Conservation (phyloP, 2,888 invertebrate species). For the Netelia melanura region DNA sequence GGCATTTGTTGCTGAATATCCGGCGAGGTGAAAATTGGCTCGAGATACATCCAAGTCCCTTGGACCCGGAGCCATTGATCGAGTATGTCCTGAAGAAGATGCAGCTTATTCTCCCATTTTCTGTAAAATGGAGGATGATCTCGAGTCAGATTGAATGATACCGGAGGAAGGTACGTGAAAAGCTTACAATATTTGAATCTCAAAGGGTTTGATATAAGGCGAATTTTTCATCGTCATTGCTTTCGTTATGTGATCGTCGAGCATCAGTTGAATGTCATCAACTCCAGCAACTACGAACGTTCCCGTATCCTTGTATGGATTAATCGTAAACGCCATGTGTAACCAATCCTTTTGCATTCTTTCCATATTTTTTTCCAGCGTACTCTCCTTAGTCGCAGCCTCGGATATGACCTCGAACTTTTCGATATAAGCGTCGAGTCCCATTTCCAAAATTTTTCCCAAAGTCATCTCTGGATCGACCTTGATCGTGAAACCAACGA, state of each 20-base stretch:
- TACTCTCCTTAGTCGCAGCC: constrained; percentile 97
- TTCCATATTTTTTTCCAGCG: constrained; percentile 93
- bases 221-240: constrained; percentile 99
- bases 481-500: constrained; percentile 95
- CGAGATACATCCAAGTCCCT: constrained; percentile 97
- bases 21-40: constrained; percentile 98
- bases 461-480: constrained; percentile 93
- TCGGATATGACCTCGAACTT: constrained; percentile 97
- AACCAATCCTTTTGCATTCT: constrained; percentile 98
- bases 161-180: neutral
- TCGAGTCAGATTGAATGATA: neutral
- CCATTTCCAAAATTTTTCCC: constrained; percentile 94
- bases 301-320: constrained; percentile 95
- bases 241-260: constrained; percentile 98
- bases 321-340: constrained; percentile 90
- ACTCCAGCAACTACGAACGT: constrained; percentile 95
- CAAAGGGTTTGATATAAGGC: constrained; percentile 98
- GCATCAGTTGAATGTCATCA: constrained; percentile 96
- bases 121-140: constrained; percentile 84
- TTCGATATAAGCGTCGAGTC: constrained; percentile 92
- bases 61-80: constrained; percentile 98
- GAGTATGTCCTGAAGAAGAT: constrained; percentile 94
- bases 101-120: constrained; percentile 95
- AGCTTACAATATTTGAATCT: constrained; percentile 91
- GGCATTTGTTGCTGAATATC: constrained; percentile 99